Evolutionary conservation across 2,888 invertebrate genomes (phyloP).

Genomic region (Coenonympha arcania): DNA sequence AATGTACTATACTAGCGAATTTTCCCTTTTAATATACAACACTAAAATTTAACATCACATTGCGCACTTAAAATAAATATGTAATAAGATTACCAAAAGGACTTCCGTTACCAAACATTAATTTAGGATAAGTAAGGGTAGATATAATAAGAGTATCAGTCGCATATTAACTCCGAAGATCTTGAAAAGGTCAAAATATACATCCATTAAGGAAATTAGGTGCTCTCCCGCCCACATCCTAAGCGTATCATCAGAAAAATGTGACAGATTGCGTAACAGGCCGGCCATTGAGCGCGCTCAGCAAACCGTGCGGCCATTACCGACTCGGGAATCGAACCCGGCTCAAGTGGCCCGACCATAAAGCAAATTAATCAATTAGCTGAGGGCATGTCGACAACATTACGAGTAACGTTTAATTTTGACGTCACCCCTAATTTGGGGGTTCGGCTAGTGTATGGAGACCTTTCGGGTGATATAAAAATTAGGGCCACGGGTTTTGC

Average conservation of each 20-base stretch:
- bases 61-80: too few relatives aligned
- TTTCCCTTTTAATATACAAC: too few relatives aligned
- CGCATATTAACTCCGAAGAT: not conserved
- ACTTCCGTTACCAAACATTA: too few relatives aligned
- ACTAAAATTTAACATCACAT: too few relatives aligned
- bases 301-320: constrained; percentile 63
- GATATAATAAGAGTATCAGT: too few relatives aligned
- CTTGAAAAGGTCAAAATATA: constrained; percentile 8
- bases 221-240: constrained; percentile 32
- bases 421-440: constrained; percentile 48
- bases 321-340: constrained; percentile 57
- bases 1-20: too few relatives aligned
- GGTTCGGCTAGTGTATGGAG: constrained; percentile 33
- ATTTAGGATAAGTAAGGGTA: not conserved
- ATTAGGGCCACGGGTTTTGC: not conserved
- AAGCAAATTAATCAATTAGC: constrained; percentile 75
- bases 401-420: constrained; percentile 71
- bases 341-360: constrained; percentile 68
- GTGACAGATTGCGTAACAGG: constrained; percentile 71
- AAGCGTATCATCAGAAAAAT: constrained; percentile 50
- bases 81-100: too few relatives aligned
- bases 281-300: constrained; percentile 52
- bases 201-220: constrained; percentile 40
- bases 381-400: constrained; percentile 72
- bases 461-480: constrained; percentile 21